A percentile compares a stretch with the other conserved stretches of the same genome.
phyloP scores from a whole-genome alignment of 2,797 vertebrate genomes.

The Cynopterus sphinx region DNA sequence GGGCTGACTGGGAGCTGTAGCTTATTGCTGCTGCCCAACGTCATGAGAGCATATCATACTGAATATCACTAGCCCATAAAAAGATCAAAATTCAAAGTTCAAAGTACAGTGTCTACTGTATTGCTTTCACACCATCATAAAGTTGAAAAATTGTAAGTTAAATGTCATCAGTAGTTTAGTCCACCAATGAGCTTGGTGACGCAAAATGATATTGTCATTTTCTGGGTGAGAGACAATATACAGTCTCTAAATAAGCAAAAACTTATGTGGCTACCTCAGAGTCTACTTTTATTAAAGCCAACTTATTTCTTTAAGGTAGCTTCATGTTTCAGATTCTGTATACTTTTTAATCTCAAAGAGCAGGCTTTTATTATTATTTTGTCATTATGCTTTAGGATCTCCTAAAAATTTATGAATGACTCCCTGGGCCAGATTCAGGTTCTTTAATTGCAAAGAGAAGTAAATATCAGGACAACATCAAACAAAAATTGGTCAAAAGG shows the following conservation, averaged over 20 bases:
- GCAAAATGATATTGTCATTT: neutral
- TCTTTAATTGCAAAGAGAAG: constrained; percentile 21
- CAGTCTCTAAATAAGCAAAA: neutral
- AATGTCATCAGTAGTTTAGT: neutral
- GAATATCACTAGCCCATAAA: neutral
- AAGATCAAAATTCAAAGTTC: neutral
- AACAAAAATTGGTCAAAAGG: neutral
- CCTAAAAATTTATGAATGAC: neutral
- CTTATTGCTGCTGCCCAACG: neutral
- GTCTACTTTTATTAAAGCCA: neutral
- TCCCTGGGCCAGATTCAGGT: neutral
- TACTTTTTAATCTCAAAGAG: neutral
- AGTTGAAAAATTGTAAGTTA: neutral
- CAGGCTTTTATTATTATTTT: constrained; percentile 21
- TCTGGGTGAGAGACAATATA: neutral
- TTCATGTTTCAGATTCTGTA: neutral
- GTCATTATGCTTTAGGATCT: neutral
- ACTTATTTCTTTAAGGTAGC: neutral
- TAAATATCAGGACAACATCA: neutral
- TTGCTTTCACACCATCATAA: neutral
- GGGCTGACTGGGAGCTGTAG: neutral
- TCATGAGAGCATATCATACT: neutral
- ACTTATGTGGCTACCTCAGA: neutral
- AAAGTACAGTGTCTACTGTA: neutral
- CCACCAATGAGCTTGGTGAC: neutral